These are phyloP conservation scores for Casuarius casuarius DNA, from an alignment of 2,113 vertebrate species.

Conservation along the genomic window DNA sequence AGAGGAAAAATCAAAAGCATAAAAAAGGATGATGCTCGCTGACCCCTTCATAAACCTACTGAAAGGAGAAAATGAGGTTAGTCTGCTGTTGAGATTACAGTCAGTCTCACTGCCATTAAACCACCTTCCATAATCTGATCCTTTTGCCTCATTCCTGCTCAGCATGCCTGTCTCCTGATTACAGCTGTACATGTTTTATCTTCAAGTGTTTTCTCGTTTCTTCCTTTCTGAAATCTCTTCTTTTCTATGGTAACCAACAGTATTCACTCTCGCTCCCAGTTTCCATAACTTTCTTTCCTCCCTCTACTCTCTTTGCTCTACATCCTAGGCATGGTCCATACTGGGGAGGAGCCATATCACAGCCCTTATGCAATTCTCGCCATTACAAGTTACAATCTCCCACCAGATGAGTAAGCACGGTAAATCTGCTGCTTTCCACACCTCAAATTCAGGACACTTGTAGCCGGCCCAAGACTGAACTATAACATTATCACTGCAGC, in stretches of 20 bases:
- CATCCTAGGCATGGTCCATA: neutral
- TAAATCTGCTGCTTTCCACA: slow-evolving; percentile 46
- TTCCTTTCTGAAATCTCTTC: neutral
- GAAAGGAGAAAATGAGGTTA: neutral
- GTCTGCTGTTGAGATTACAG: neutral
- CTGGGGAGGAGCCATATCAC: neutral
- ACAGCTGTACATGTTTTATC: neutral
- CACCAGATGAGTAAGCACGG: slow-evolving; percentile 12
- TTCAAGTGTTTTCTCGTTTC: neutral
- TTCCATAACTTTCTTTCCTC: neutral
- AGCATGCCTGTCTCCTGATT: neutral
- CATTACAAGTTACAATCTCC: neutral
- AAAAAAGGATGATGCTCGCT: neutral
- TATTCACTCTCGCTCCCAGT: neutral
- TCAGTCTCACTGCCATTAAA: neutral
- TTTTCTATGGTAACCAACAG: neutral
- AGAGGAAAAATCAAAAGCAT: neutral
- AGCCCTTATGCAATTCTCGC: neutral
- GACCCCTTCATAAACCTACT: neutral
- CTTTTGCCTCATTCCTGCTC: neutral
- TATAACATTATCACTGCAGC: neutral
- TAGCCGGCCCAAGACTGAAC: neutral
- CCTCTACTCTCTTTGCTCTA: neutral
- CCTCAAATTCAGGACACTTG: neutral
- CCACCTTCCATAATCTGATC: neutral